Percentiles rank a stretch among this genome's conserved stretches.
Evolutionary conservation across 2,797 vertebrate genomes (phyloP).

Genomic region (Coregonus suidteri): DNA sequence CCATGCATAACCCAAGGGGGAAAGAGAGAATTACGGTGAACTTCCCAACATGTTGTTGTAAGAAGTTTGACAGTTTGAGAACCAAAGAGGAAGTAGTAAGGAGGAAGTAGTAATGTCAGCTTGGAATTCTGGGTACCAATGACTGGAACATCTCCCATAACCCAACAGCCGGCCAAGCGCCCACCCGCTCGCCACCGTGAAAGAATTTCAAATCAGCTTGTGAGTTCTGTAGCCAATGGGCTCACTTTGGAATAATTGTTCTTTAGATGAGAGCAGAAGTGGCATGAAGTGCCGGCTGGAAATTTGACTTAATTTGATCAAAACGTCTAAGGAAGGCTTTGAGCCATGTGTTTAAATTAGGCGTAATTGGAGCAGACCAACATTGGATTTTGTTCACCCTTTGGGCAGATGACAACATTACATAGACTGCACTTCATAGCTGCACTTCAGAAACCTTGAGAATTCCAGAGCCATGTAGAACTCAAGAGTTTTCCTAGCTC

Average conservation of each 20-base stretch:
- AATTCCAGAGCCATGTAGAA: neutral
- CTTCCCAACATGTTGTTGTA: constrained; percentile 10
- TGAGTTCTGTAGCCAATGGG: constrained; percentile 12
- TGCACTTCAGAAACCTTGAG: neutral
- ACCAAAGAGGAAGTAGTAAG: neutral
- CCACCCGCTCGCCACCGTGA: constrained; percentile 8
- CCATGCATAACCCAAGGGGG: neutral
- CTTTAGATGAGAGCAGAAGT: constrained; percentile 37
- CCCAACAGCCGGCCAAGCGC: neutral
- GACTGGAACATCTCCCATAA: constrained; percentile 15
- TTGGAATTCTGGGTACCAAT: constrained; percentile 2
- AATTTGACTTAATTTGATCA: constrained; percentile 49
- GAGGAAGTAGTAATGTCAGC: neutral
- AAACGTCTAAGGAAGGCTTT: constrained; percentile 39
- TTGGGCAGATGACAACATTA: constrained; percentile 20
- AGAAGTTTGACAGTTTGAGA: constrained; percentile 7
- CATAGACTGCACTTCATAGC: neutral
- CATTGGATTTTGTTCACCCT: constrained; percentile 26
- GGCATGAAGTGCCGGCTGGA: constrained; percentile 37
- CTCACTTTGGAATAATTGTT: constrained; percentile 25
- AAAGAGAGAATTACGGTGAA: neutral
- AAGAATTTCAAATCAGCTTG: constrained; percentile 9
- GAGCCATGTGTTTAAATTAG: constrained; percentile 46
- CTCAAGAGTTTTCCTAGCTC: neutral
- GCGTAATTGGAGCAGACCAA: constrained; percentile 40